Evolutionary conservation across 2,113 vertebrate genomes (phyloP).

Genomic region (Corythornis vintsioides): DNA sequence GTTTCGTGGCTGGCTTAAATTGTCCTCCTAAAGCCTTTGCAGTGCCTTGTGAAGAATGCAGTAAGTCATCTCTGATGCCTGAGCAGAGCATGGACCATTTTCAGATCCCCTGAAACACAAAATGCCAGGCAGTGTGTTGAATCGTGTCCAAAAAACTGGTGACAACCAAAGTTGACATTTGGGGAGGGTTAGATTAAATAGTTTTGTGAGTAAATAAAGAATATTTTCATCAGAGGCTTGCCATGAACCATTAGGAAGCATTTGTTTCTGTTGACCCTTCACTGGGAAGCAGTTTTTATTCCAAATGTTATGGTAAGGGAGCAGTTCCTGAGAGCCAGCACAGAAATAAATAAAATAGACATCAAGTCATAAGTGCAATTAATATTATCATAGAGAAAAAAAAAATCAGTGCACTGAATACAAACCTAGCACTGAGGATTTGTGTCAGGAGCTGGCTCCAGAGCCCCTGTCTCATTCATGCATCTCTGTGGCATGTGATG

Average conservation of each 20-base stretch:
- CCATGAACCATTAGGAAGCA: background rate
- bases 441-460: background rate
- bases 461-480: background rate
- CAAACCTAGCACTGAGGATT: background rate
- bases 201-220: background rate
- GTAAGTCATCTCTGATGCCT: background rate
- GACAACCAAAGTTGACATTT: background rate
- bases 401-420: background rate
- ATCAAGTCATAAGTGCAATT: background rate
- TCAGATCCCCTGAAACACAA: background rate
- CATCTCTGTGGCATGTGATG: background rate
- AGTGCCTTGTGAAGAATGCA: accelerated
- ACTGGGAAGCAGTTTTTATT: background rate
- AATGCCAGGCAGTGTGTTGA: background rate
- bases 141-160: background rate
- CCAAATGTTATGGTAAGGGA: background rate
- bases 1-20: background rate
- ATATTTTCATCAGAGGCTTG: background rate
- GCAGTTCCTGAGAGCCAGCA: background rate
- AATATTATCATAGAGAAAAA: background rate
- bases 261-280: background rate
- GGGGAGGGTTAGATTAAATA: background rate
- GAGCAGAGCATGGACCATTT: background rate
- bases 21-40: background rate
- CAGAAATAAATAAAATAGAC: too few relatives aligned